These are phyloP conservation scores for Trissolcus brochymenae DNA, from an alignment of 2,888 invertebrate species.

Conservation along the genomic window DNA sequence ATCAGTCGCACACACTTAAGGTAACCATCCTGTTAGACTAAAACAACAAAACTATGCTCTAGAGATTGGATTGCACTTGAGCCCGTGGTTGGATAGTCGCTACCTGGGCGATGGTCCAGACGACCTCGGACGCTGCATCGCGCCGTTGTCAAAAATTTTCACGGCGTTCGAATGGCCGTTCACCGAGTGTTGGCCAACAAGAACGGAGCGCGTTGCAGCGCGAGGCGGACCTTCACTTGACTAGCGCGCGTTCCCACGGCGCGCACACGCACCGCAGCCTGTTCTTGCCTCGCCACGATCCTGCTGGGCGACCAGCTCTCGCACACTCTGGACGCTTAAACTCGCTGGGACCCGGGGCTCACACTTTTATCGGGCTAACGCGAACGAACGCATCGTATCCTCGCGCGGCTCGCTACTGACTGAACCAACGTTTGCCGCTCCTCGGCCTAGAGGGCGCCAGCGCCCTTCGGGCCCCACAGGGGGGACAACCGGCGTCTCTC, in stretches of 20 bases:
- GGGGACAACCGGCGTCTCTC: conserved; percentile 41
- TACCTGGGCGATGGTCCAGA: not conserved
- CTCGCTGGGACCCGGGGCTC: not conserved
- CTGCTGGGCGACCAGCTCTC: not conserved
- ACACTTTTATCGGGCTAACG: conserved; percentile 8
- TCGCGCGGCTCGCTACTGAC: conserved; percentile 70
- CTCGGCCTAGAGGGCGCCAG: conserved; percentile 70
- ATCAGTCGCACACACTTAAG: not conserved
- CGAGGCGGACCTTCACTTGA: conserved; percentile 16
- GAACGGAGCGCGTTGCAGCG: conserved; percentile 10
- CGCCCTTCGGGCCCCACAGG: conserved; percentile 53
- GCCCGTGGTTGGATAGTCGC: not conserved
- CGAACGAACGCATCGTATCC: conserved; percentile 47
- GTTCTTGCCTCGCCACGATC: not conserved
- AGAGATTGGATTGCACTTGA: not conserved
- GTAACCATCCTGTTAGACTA: not conserved
- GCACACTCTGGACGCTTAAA: conserved; percentile 4
- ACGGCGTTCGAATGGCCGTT: conserved; percentile 3
- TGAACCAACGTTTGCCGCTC: conserved; percentile 66
- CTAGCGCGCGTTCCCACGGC: not conserved
- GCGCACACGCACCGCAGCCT: not conserved
- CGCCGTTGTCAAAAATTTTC: conserved; percentile 1
- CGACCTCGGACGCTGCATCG: conserved; percentile 2
- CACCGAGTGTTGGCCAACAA: conserved; percentile 21
- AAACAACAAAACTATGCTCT: not conserved